Evolutionary conservation across 2,797 vertebrate genomes (phyloP), one percentile per base, ranked within the genome.

Genomic region (Enteromius fasciolatus): DNA sequence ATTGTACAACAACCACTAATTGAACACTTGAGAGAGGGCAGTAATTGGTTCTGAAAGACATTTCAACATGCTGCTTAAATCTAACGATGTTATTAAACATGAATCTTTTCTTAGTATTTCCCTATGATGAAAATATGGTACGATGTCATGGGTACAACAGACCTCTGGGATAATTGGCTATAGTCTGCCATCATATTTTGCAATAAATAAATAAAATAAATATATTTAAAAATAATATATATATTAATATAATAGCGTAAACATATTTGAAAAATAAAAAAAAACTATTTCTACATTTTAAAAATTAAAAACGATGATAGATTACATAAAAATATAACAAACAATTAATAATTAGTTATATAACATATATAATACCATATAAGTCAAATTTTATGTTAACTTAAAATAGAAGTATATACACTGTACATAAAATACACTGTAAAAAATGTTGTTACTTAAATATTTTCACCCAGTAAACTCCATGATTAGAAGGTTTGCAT

Each of bases 21-120:
- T 86, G 80, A 87, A 78, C 84, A 79, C 83, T 63, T 36, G 84
- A 83, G 83, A 86, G 25, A 25, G 36, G 23, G 52, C 4, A n/a
- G 46, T 70, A 82, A 75, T 82, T 74, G 59, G 28, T 76, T 79
- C 5, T 54, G 50, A 5, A 76, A 28, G 18, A 39, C 69, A 78
- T 78, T 48, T 61, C 28, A 80, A 66, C 54, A 64, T 57, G 36
- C 76, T 52, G 11, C 76, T 41, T 8, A 69, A 80, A 41, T 23
- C 17, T 67, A 70, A 83, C 54, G 54, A 61, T 10, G 54, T 28
- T 50, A 23, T 59, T 1, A 48, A 41, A n/a, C 25, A 80, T 61
- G 20, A 64, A 70, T 28, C 17, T 36, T 83, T n/a, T 52, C 3
- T 46, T 69, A 0, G 17, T 63, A 17, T 20, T 39, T 64, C 3